Base-by-base conservation (phyloP, 2,797 vertebrate species). In the Craterocephalus amniculus region DNA sequence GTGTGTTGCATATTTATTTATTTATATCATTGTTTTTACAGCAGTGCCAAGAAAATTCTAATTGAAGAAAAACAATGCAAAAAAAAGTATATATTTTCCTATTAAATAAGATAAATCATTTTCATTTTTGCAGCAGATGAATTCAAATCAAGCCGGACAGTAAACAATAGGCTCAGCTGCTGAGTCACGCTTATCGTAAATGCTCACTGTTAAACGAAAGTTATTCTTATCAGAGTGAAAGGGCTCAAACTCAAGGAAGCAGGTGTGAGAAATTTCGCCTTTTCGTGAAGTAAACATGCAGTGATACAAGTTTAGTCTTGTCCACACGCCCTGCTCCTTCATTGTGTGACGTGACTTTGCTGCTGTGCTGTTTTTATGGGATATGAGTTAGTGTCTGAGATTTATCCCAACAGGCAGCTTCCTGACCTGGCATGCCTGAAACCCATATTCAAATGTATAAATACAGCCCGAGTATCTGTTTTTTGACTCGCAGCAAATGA, bases 301-400 rank as follows among this genome's bases (percentile, higher is more conserved):
- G 55, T 32, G 49, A 72, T 59, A 59, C 86, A 68, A 74, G 83
- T 81, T 32, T 27, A 36, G 76, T 35, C 86, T 59, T 66, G 84
- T 70, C 78, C 27, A 36, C 73, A 67, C 56, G 7, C 63, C 69
- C 64, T 51, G 38, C 35, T 12, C 31, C 20, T 7, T 56, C 48
- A 16, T n/a, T 0, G 48, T 69, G 61, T 61, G 70, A 49, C 64
- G 26, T 4, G 61, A 67, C 27, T 10, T 48, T 20, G 22, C 45
- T 24, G 4, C 49, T 67, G 38, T 65, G 3, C 22, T 52, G 54
- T 9, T 70, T 72, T 87, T 48, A 59, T 14, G 69, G 58, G 54
- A 62, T 45, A 29, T 62, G 48, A 78, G 58, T 63, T 59, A 10
- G 35, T 67, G 75, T 83, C 76, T 81, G 72, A 67, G 64, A 72